Conservation (phyloP, 92 coral and sea anemone species). For the Ricordea florida region DNA sequence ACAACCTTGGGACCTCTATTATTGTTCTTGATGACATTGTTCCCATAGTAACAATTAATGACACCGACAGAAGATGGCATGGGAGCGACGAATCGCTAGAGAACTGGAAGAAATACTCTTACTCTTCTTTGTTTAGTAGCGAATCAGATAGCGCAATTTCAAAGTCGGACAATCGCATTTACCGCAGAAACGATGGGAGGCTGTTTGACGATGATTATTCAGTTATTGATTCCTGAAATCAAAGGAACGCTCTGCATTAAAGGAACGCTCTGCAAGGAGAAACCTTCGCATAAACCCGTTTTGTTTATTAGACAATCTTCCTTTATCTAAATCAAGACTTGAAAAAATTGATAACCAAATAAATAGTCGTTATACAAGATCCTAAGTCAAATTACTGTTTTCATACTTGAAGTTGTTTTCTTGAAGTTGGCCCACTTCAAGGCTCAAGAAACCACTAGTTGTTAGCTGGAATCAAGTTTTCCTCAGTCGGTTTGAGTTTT, state of each 20-base stretch:
- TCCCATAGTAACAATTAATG: slow-evolving; percentile 20
- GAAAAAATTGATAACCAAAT: too few species aligned
- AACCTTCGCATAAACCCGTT: too few species aligned
- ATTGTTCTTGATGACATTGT: slow-evolving; percentile 20
- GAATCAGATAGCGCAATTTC: slow-evolving; percentile 3
- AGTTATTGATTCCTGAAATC: background rate
- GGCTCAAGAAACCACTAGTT: too few species aligned
- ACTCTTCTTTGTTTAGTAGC: slow-evolving; percentile 19
- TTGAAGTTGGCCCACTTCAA: too few species aligned
- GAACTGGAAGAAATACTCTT: background rate
- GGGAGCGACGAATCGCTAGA: background rate
- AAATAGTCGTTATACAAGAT: too few species aligned
- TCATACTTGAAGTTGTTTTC: too few species aligned
- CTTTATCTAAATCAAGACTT: too few species aligned
- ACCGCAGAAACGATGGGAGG: background rate
- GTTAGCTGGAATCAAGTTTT: too few species aligned
- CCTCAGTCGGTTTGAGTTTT: too few species aligned
- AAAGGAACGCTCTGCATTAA: background rate
- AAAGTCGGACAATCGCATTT: background rate
- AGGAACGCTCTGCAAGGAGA: too few species aligned
- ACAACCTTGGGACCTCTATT: slow-evolving; percentile 11
- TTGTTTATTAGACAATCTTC: too few species aligned
- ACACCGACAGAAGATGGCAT: slow-evolving; percentile 2
- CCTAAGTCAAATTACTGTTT: too few species aligned
- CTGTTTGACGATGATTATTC: background rate